Base-by-base conservation (phyloP, 2,888 invertebrate species). In the Oegoconia quadripuncta region DNA sequence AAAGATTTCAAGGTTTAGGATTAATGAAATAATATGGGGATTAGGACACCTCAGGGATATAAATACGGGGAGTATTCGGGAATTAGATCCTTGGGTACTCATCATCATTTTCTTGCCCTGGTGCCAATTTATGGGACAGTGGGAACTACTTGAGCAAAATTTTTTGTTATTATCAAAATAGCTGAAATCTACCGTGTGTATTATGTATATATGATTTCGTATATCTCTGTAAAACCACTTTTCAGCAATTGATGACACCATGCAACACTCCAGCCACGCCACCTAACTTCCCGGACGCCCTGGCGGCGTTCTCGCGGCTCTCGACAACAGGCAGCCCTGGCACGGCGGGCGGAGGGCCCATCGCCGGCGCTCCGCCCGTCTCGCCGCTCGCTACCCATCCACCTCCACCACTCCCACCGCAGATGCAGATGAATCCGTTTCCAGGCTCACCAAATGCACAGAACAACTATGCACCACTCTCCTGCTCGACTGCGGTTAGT, bases 241-340 rank as follows among this genome's bases (percentile, higher is more conserved):
- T 84, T 55, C 74, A 89, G 76, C 89, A 96, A 93, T 81, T 94
- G 80, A 95, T 95, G 90, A 96, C 97, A 34, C 97, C 97, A 13
- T 96, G 96, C 64, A 97, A 97, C 77, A 97, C 97, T 41, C 97
- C 97, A 36, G 97, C 97, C 34, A 97, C 97, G 32, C 97, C 97
- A 31, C 97, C 97, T 20, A 97, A 96, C 80, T 97, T 97, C 71
- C 97, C 97, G 3, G 97, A 97, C 69, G 93, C 97, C 16, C 86
- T 97, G 48, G 89, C 95, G 48, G 96, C 96, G 37, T 95, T 97
- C 74, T 95, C 96, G 8, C 94, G 96, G 69, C 90, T 97, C 88
- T 95, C 95, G 15, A 94, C 96, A 37, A 90, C 90, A 33, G 78
- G 90, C 42, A 83, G 88, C 52, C 88, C 88, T 1, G 75, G 77